phyloP scores from a whole-genome alignment of 2,797 vertebrate species.

The Acrossocheilus fasciatus region DNA sequence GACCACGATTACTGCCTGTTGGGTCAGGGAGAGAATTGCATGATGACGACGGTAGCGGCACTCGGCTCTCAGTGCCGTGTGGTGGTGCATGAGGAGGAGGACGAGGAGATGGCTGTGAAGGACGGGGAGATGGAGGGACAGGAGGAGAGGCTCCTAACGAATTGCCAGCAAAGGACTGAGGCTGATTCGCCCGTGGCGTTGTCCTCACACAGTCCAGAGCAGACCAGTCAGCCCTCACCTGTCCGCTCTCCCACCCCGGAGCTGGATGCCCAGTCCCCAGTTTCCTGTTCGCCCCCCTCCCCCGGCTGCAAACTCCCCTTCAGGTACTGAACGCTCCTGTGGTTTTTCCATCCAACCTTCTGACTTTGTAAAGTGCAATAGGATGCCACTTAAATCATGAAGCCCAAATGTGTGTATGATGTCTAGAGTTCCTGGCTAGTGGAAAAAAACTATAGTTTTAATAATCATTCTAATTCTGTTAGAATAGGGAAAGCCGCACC shows the following conservation, averaged over 20 bases:
- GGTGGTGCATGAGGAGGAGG: constrained; percentile 46
- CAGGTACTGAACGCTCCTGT: constrained; percentile 78
- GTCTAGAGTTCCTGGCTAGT: no score
- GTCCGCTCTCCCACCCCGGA: constrained; percentile 78
- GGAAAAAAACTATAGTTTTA: no score
- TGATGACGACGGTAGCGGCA: constrained; percentile 68
- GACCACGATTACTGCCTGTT: constrained; percentile 97
- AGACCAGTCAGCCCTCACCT: constrained; percentile 70
- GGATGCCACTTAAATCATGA: neutral
- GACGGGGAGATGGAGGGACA: neutral
- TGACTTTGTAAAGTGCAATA: neutral
- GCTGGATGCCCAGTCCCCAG: constrained; percentile 78
- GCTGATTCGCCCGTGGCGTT: constrained; percentile 25
- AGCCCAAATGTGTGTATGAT: neutral
- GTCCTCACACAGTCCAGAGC: constrained; percentile 65
- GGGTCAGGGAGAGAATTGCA: constrained; percentile 76
- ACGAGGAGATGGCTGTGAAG: constrained; percentile 10
- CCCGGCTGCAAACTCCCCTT: constrained; percentile 83
- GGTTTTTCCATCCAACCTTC: neutral
- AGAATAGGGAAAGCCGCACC: no score
- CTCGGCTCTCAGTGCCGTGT: constrained; percentile 60
- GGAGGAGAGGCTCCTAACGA: constrained; percentile 35
- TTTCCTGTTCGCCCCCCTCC: constrained; percentile 83
- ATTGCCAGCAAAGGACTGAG: constrained; percentile 8
- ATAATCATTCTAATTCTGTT: no score